Base-by-base conservation (phyloP, 1,140 invertebrate genomes). In the Hydropsyche tenuis region DNA sequence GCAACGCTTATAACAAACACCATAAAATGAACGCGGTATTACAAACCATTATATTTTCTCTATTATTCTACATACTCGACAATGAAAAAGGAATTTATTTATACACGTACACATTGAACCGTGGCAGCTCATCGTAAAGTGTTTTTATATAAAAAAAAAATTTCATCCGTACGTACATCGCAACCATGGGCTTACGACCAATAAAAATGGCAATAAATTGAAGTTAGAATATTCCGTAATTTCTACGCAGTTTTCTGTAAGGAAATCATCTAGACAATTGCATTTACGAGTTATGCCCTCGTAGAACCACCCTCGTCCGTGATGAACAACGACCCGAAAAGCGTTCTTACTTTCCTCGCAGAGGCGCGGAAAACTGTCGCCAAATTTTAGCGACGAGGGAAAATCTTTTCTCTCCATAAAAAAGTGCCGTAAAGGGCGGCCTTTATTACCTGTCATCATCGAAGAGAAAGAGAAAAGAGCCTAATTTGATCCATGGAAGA, bases 181-280 rank as follows among this genome's bases (percentile, higher is more conserved):
- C 56, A 60, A 14, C 45, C 16, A 60, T n/a, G 16, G 20, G 62
- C 7, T 42, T 48, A 23, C 14, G 65, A 22, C 23, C 23, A 68
- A 68, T 68, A 68, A 68, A 68, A 68, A 48, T 3, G 65, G 23
- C 65, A 27, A 68, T 68, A 68, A 68, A 68, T 43, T 48, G 43
- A 20, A 1, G 22, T 45, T 45, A 65, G 63, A 60, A 25, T 45
- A 68, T 45, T 46, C n/a, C 42, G 45, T 68, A 68, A 45, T 68
- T 68, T 27, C 43, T 48, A 42, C 43, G 45, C 43, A 23, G 20
- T 25, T 60, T 25, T 22, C 30, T 37, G 30, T 37, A 37, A 16
- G 43, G 14, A 68, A 68, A 68, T 46, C 65, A 68, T 46, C 65
- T 48, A 68, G 43, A 46, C 65, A 68, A 68, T 68, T 68, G 62